Base-by-base conservation (phyloP, 64 coral and sea anemone species). In the Montipora efflorescens region DNA sequence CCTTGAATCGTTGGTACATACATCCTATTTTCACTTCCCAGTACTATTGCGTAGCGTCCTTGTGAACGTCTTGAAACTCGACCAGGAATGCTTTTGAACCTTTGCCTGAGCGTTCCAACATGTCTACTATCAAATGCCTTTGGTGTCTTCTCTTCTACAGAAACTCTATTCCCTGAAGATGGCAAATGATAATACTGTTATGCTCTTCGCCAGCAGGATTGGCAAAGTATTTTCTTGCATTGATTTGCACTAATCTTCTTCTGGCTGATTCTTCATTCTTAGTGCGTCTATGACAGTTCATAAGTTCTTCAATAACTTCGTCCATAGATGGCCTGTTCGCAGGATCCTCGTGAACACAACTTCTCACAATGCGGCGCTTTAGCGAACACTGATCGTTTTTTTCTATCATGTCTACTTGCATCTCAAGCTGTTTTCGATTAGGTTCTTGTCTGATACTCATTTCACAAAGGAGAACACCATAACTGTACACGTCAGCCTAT, bases 151-250 rank as follows among this genome's bases (percentile, higher is more conserved):
- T 86, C 88, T 8, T 15, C 68, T 0, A 71, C 47, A 68, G 75
- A 71, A 78, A 85, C 14, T 48, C 57, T 83, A 18, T 73, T 95
- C n/a, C 79, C 71, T 36, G 82, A 79, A 19, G 87, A 90, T 3
- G 20, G 2, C 57, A 71, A 59, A 13, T 89, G 90, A 12, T 74
- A 83, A 7, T 72, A 84, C 71, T 90, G 5, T 78, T 55, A 45
- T 59, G 81, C 2, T 51, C 64, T 10, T 72, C 66, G 10, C 28
- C n/a, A 22, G 44, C 11, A 72, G 82, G 82, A 5, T 7, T 47
- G 20, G 19, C 47, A 23, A 86, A 52, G 18, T 72, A 86, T 86
- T 86, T 86, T 2, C 82, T 72, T 0, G 82, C 19, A 47, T 86
- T 86, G 47, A 86, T 86, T 86, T 71, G 28, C 22, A 72, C 47